Percentiles rank a stretch among this genome's conserved stretches.
phyloP scores from a whole-genome alignment of 1,140 invertebrate species.

The Pogonomyrmex californicus region DNA sequence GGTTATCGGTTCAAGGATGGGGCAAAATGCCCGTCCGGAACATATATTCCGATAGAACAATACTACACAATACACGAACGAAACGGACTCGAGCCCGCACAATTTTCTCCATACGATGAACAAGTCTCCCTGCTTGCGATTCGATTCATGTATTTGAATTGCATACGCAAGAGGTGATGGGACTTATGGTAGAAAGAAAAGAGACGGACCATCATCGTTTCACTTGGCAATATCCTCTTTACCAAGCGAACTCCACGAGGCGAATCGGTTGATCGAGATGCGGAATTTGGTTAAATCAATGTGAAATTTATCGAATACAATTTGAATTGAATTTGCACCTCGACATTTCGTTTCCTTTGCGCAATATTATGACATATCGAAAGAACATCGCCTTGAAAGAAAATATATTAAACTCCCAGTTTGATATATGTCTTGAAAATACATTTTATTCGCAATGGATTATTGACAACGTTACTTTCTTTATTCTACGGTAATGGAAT shows the following conservation, averaged over 20 bases:
- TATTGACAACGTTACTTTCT: neutral
- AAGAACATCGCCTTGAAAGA: neutral
- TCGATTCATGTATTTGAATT: conserved; percentile 67
- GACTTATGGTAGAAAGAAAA: conserved; percentile 39
- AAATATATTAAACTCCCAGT: neutral
- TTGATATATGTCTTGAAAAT: neutral
- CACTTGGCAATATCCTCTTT: conserved; percentile 63
- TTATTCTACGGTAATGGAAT: neutral
- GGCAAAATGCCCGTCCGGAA: conserved; percentile 58
- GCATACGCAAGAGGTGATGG: conserved; percentile 13
- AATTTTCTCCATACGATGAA: conserved; percentile 71
- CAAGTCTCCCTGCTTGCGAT: conserved; percentile 66
- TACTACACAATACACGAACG: conserved; percentile 61
- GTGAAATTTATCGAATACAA: conserved; percentile 47
- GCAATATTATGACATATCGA: neutral
- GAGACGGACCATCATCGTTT: conserved; percentile 34
- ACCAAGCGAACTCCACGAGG: conserved; percentile 39
- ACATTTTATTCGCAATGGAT: neutral
- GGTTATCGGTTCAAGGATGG: conserved; percentile 42
- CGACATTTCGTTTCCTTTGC: neutral
- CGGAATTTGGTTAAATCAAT: conserved; percentile 66
- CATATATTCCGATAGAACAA: conserved; percentile 75
- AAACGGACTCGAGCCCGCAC: conserved; percentile 38
- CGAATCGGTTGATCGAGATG: conserved; percentile 60
- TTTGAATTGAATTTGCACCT: conserved; percentile 28